A percentile compares a stretch with the other conserved stretches of the same genome.
phyloP scores from a whole-genome alignment of 2,797 vertebrate genomes.

The Galago senegalensis region DNA sequence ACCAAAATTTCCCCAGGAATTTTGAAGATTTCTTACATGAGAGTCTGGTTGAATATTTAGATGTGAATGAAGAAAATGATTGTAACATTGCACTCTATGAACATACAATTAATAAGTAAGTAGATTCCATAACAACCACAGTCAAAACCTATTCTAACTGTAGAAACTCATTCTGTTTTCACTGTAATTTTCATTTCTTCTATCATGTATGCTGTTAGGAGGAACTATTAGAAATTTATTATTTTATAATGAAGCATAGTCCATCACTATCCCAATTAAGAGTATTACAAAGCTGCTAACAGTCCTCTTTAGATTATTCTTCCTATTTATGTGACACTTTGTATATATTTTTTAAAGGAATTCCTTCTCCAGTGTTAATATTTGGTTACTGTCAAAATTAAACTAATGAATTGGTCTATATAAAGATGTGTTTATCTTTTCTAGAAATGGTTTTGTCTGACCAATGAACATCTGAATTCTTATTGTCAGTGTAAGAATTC shows the following conservation, averaged over 20 bases:
- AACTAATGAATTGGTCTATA: not conserved
- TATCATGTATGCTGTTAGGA: not conserved
- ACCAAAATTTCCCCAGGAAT: conserved; percentile 89
- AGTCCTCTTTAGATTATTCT: not conserved
- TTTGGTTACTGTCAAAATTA: not conserved
- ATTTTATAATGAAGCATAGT: not conserved
- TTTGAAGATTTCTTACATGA: conserved; percentile 99
- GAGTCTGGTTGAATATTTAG: conserved; percentile 98
- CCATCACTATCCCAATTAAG: not conserved
- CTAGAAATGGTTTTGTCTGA: conserved; percentile 16
- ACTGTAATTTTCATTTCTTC: not conserved
- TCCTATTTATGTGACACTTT: not conserved
- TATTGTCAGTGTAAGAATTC: conserved; percentile 1
- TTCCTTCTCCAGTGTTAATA: conserved; percentile 24
- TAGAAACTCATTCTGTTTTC: not conserved
- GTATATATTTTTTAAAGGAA: conserved; percentile 2
- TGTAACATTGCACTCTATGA: conserved; percentile 98
- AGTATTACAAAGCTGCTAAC: not conserved
- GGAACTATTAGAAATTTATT: not conserved
- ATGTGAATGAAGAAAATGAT: conserved; percentile 99
- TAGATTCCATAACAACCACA: conserved; percentile 42
- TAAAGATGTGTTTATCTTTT: not conserved
- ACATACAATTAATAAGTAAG: conserved; percentile 96
- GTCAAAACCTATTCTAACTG: not conserved
- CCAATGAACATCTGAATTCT: not conserved